These are phyloP conservation scores for Gonioctena quinquepunctata DNA, from an alignment of 1,140 invertebrate genomes.

Conservation along the genomic window DNA sequence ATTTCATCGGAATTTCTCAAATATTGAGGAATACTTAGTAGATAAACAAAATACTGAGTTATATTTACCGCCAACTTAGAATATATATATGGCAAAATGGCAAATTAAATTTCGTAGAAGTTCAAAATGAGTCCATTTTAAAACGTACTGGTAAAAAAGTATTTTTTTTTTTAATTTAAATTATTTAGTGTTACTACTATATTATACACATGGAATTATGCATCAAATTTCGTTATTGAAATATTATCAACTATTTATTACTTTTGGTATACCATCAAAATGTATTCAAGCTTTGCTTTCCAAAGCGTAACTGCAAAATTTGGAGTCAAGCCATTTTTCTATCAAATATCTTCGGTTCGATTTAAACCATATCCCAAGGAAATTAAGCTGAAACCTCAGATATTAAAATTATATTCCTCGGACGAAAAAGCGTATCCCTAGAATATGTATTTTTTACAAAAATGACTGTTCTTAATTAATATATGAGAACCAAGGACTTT, in stretches of 20 bases:
- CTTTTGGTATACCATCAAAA: neutral
- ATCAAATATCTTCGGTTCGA: too few relatives aligned
- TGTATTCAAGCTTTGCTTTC: too few relatives aligned
- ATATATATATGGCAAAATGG: neutral
- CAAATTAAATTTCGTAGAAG: neutral
- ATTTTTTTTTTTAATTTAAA: constrained; percentile 7
- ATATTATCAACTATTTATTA: neutral
- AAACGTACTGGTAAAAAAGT: constrained; percentile 11
- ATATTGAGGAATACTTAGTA: neutral
- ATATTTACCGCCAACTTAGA: neutral
- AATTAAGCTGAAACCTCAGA: too few relatives aligned
- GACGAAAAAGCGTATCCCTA: too few relatives aligned
- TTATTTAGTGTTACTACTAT: neutral
- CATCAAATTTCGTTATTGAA: neutral
- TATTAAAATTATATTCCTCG: too few relatives aligned
- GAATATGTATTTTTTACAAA: too few relatives aligned
- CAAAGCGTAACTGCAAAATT: too few relatives aligned
- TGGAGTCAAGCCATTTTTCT: too few relatives aligned
- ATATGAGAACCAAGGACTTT: too few relatives aligned
- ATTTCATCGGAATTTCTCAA: neutral
- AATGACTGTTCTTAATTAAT: too few relatives aligned
- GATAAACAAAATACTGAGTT: neutral
- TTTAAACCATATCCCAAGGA: too few relatives aligned
- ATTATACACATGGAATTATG: neutral
- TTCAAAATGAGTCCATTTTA: neutral